Evolutionary conservation across 1,140 invertebrate species (phyloP).

Genomic region (Sweltsa coloradensis): DNA sequence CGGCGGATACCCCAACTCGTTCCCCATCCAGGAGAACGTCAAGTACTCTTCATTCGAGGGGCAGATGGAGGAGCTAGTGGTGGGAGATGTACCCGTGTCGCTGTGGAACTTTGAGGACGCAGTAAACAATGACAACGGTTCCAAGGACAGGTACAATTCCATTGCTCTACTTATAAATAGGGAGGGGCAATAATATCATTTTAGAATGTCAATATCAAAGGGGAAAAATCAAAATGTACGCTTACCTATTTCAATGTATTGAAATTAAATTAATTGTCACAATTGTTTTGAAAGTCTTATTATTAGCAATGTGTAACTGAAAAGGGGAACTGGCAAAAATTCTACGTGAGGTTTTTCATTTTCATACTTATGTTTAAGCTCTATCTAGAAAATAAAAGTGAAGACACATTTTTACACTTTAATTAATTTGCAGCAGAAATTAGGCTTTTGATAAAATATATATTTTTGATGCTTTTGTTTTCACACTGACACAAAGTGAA

Average conservation of each 20-base stretch:
- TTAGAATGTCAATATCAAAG: too few species aligned
- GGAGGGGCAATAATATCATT: not conserved
- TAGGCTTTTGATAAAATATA: not conserved
- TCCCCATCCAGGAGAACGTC: slow-evolving; percentile 53
- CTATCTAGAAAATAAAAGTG: too few species aligned
- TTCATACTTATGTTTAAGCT: too few species aligned
- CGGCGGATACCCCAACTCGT: slow-evolving; percentile 68
- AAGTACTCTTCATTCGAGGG: slow-evolving; percentile 70
- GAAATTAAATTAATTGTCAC: too few species aligned
- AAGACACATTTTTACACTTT: too few species aligned
- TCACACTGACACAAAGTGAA: slow-evolving; percentile 5
- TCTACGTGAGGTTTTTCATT: too few species aligned
- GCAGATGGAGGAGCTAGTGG: slow-evolving; percentile 76
- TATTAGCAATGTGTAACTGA: too few species aligned
- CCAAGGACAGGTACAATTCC: slow-evolving; percentile 49
- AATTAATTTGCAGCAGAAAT: too few species aligned
- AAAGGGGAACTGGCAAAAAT: too few species aligned
- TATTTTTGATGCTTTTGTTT: not conserved
- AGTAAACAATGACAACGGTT: slow-evolving; percentile 60
- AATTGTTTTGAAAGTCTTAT: too few species aligned
- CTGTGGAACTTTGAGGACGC: slow-evolving; percentile 88
- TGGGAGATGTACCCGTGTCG: slow-evolving; percentile 79
- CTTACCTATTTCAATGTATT: too few species aligned
- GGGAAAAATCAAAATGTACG: too few species aligned
- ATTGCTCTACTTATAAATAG: not conserved